These are phyloP conservation scores for Tachuris rubrigastra DNA, from an alignment of 2,113 vertebrate genomes.

Conservation along the genomic window DNA sequence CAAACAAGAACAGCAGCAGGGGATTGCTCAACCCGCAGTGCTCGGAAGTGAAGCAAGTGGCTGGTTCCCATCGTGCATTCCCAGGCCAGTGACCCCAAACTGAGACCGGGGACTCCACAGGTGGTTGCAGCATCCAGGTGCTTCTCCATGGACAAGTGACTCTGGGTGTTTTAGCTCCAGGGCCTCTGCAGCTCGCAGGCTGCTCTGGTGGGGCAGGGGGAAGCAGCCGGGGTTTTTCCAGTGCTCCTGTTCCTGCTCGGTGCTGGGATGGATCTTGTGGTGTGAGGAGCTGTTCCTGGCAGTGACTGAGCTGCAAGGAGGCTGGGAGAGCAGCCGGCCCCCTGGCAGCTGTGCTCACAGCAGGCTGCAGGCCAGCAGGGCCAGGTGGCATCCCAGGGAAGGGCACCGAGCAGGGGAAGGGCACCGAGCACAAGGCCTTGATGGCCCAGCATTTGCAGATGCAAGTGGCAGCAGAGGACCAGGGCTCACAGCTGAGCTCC, in stretches of 20 bases:
- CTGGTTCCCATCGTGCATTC: fast-evolving
- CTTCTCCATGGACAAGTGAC: background rate
- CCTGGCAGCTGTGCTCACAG: background rate
- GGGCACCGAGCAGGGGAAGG: background rate
- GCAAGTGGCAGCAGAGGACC: background rate
- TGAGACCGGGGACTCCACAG: fast-evolving
- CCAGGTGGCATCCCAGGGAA: background rate
- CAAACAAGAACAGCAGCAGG: background rate
- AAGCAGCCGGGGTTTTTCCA: background rate
- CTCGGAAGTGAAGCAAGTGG: background rate
- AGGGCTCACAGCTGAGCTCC: background rate
- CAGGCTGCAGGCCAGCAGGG: background rate
- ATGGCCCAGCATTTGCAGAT: background rate
- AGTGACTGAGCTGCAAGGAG: background rate
- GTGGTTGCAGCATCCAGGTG: fast-evolving
- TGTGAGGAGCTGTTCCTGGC: fast-evolving
- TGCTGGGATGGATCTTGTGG: background rate
- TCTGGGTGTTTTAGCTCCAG: fast-evolving
- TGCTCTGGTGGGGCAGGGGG: background rate
- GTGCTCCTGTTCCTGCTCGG: fast-evolving
- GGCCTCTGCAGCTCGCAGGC: fast-evolving
- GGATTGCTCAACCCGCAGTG: background rate
- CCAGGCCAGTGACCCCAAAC: background rate
- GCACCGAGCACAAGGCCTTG: background rate
- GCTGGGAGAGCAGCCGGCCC: background rate